Evolutionary conservation across 2,113 vertebrate species (phyloP), one percentile per base, ranked within the genome.

Genomic region (Malurus cyaneus): DNA sequence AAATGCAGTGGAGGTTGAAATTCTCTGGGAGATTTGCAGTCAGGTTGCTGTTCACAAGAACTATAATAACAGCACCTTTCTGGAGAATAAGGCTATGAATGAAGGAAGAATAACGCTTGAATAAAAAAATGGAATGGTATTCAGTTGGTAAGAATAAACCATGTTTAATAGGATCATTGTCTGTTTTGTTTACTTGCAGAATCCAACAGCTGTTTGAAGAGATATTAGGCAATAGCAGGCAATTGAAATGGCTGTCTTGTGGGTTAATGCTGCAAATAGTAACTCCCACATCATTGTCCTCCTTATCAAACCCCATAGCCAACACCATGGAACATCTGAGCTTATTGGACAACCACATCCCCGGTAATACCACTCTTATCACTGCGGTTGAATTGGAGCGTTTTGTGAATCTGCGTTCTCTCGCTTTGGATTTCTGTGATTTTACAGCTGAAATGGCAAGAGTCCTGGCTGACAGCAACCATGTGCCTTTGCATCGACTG

Each of bases 171-270:
- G 81, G 47, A 92, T 95, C 36, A 14, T 87, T 97, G 57, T 98
- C 87, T 73, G 80, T 89, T 97, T 41, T 98, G 86, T 97, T 97
- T 96, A 34, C 94, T 97, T 97, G 69, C 96, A 99, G 99, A 97
- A 99, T 99, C 95, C 99, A 99, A 71, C 98, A 98, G 94, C 96
- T 99, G 89, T 99, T 99, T 97, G 99, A 99, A 97, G 99, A 99
- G 98, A 97, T 99, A 96, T 78, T 99, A 97, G 98, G 98, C 77
- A 99, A 99, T 97, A 99, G 98, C 98, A 98, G 99, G 94, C 99
- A 99, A 97, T 96, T 99, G 86, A 98, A 98, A 96, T 99, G 99
- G 99, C 97, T 99, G 90, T 99, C 99, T 80, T 99, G 98, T 87
- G 98, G 98, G 79, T 99, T 99, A 97, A 99, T 99, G 99, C 97